Evolutionary conservation across 2,113 vertebrate genomes (phyloP).

Genomic region (Probosciger aterrimus): DNA sequence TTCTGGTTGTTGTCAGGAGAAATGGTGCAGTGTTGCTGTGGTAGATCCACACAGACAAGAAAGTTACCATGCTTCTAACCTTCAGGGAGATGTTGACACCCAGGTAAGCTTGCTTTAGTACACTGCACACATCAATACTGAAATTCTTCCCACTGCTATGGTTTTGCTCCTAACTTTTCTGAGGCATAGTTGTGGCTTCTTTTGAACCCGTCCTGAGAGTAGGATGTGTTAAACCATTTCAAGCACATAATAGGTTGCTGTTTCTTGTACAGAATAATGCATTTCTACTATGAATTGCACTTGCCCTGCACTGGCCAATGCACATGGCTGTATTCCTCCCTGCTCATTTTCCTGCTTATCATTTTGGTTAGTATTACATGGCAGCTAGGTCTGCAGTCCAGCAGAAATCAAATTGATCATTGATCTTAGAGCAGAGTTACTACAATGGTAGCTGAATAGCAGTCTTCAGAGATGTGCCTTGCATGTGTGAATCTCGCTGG

Average conservation of each 20-base stretch:
- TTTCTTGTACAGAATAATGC: not conserved
- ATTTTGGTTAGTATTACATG: not conserved
- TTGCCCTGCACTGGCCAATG: not conserved
- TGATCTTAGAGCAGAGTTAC: not conserved
- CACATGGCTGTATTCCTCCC: not conserved
- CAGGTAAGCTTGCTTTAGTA: not conserved
- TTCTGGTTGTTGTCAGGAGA: not conserved
- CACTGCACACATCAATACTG: not conserved
- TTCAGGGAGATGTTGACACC: not conserved
- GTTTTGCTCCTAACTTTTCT: not conserved
- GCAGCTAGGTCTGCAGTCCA: not conserved
- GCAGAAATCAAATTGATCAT: not conserved
- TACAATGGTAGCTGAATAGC: not conserved
- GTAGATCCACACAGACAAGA: not conserved
- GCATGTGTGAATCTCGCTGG: not conserved
- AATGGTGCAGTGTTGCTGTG: not conserved
- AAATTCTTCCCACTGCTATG: not conserved
- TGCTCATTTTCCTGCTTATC: not conserved
- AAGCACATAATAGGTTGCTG: not conserved
- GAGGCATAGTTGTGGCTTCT: not conserved
- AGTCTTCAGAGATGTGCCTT: not conserved
- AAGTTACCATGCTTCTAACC: not conserved
- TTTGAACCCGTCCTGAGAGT: not conserved
- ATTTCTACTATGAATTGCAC: not conserved
- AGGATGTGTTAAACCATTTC: not conserved